Base-by-base conservation (phyloP, 92 coral and sea anemone species). In the Nematostella vectensis region DNA sequence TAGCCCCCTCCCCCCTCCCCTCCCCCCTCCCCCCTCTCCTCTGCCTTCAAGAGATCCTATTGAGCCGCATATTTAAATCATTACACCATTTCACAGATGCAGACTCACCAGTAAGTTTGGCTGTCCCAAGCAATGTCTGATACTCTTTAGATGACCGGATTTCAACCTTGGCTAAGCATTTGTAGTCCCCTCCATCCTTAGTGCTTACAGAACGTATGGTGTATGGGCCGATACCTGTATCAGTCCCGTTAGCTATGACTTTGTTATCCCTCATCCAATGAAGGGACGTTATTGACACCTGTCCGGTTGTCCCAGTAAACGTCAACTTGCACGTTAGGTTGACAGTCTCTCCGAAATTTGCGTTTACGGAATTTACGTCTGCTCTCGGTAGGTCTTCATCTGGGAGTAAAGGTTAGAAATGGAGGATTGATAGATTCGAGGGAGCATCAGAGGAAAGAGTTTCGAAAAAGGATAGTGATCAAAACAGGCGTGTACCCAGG, bases 281-380 rank as follows among this genome's bases (percentile, higher is more conserved):
- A 15, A 52, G 22, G 15, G 50, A n/a, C 27, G 17, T 20, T 13
- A 64, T 22, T 15, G 31, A 13, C 22, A 22, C 38, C 3, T 20
- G 19, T 2, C 31, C 13, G 1, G 12, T 4, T 16, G 16, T 18
- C 0, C 30, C 47, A 36, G 60, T 44, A 27, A 50, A 40, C 0
- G 70, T 64, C 12, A 64, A 31, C 17, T 52, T 28, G 29, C 70
- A 64, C 0, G 60, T 64, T 11, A 64, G 27, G 0, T 39, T 64
- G 30, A 39, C 70, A 11, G 49, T 1, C 3, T 40, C 43, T 13
- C 70, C 70, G 18, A 15, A 18, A 15, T 33, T 6, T 33, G 15
- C 40, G 40, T 15, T 33, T 33, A 33, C 15, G 8, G 8, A 6
- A 15, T 6, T 33, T 15, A 33, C 40, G 8, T 6, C 15, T 6